These are phyloP conservation scores for Perdita meconis DNA, from an alignment of 2,888 invertebrate species.

Conservation along the genomic window DNA sequence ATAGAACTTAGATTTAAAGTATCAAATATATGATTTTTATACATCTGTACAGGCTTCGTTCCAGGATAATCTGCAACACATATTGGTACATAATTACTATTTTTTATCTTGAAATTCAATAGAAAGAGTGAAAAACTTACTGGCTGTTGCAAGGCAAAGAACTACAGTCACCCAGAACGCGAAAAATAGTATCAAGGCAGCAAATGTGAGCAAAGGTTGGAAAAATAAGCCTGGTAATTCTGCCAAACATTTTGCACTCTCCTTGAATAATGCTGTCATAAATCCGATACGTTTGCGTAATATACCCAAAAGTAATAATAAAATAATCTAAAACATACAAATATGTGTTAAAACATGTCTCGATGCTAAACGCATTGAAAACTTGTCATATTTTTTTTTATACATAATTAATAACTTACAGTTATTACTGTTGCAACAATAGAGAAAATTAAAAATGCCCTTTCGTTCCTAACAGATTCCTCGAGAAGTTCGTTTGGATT, in stretches of 20 bases:
- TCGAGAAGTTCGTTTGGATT: constrained; percentile 86
- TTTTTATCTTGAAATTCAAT: background rate
- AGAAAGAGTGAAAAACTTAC: constrained; percentile 85
- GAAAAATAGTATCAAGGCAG: constrained; percentile 91
- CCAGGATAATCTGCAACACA: constrained; percentile 81
- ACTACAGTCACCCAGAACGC: constrained; percentile 94
- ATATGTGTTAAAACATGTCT: constrained; percentile 10
- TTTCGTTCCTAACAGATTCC: constrained; percentile 94
- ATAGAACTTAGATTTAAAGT: constrained; percentile 73
- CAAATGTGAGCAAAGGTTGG: constrained; percentile 93
- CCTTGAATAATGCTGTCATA: constrained; percentile 93
- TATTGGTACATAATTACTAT: constrained; percentile 4
- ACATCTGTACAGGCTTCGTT: constrained; percentile 79
- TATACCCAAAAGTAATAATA: constrained; percentile 90
- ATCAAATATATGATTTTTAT: constrained; percentile 74
- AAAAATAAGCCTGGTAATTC: constrained; percentile 93
- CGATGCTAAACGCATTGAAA: background rate
- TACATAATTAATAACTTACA: constrained; percentile 86
- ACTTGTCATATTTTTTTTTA: background rate
- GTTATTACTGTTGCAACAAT: constrained; percentile 95
- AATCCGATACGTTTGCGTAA: constrained; percentile 93
- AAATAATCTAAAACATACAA: constrained; percentile 86
- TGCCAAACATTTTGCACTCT: constrained; percentile 94
- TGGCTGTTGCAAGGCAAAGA: constrained; percentile 93
- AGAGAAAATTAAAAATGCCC: constrained; percentile 93